These are phyloP conservation scores for Struthio camelus DNA, from an alignment of 2,113 vertebrate species.

Conservation along the genomic window DNA sequence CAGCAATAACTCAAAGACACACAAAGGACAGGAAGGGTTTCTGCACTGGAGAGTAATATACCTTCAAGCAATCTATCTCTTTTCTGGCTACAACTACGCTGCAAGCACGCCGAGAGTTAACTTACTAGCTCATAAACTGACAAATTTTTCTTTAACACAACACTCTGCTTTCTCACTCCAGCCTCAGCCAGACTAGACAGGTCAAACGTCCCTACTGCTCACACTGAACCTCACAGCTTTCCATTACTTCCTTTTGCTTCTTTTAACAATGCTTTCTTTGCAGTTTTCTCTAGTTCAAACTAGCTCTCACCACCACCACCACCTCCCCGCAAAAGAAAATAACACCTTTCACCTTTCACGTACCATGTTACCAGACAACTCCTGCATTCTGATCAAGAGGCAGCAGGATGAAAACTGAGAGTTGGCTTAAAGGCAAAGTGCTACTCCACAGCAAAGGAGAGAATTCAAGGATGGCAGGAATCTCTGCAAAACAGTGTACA, in stretches of 20 bases:
- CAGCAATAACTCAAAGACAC: neutral
- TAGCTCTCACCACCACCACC: neutral
- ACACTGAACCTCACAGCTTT: neutral
- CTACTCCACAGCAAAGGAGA: neutral
- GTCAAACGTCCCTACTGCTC: slow-evolving; percentile 22
- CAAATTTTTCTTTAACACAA: neutral
- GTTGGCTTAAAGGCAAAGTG: neutral
- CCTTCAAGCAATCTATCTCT: neutral
- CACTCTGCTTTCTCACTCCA: neutral
- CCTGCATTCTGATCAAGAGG: neutral
- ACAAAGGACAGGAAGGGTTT: neutral
- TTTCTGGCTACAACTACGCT: neutral
- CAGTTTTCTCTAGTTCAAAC: slow-evolving; percentile 16
- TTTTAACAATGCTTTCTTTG: neutral
- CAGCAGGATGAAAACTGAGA: neutral
- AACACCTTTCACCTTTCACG: neutral
- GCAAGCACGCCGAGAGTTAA: slow-evolving; percentile 3
- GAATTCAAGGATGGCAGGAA: neutral
- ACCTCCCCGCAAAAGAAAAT: neutral
- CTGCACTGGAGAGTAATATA: neutral
- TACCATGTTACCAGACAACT: neutral
- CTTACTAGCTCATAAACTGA: neutral
- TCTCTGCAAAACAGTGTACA: neutral
- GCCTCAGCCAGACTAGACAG: slow-evolving; percentile 23
- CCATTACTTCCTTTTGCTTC: neutral